Percentiles rank a stretch among this genome's conserved stretches.
Conservation (phyloP, 2,888 invertebrate genomes). For the Macrosoma leucophasiata region DNA sequence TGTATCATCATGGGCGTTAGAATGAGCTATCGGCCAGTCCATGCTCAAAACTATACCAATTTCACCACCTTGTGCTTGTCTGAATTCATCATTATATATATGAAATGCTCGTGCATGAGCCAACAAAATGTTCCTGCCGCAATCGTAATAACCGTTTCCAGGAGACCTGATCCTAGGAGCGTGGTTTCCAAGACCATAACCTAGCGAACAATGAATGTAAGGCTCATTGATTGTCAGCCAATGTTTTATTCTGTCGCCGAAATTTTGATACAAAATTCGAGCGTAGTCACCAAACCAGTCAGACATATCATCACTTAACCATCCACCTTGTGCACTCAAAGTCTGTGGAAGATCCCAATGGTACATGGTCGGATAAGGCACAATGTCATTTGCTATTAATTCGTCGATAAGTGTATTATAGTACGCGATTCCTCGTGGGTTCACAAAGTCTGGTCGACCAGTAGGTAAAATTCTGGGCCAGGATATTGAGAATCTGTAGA, state of each 20-base stretch:
- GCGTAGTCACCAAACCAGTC: conserved; percentile 61
- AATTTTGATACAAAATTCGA: conserved; percentile 44
- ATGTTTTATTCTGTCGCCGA: conserved; percentile 59
- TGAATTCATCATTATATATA: conserved; percentile 43
- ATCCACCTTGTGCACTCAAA: conserved; percentile 67
- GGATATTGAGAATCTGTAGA: conserved; percentile 71
- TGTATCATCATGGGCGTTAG: conserved; percentile 20
- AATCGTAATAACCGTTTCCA: conserved; percentile 58
- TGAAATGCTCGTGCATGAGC: conserved; percentile 69
- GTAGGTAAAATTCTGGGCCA: conserved; percentile 78
- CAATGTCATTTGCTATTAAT: conserved; percentile 72
- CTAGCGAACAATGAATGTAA: conserved; percentile 36
- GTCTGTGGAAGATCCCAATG: conserved; percentile 67
- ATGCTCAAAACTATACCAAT: conserved; percentile 54
- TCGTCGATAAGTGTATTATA: conserved; percentile 78
- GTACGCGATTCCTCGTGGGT: conserved; percentile 73
- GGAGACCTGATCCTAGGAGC: conserved; percentile 42
- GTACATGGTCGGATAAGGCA: conserved; percentile 71
- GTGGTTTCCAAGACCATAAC: conserved; percentile 44
- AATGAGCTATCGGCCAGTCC: conserved; percentile 24
- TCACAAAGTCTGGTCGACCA: conserved; percentile 63
- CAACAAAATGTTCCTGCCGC: conserved; percentile 54
- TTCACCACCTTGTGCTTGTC: conserved; percentile 45
- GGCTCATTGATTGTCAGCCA: conserved; percentile 77
- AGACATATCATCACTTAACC: conserved; percentile 47